Evolutionary conservation across 2,888 invertebrate genomes (phyloP).

Genomic region (Philhelius pedissequus): DNA sequence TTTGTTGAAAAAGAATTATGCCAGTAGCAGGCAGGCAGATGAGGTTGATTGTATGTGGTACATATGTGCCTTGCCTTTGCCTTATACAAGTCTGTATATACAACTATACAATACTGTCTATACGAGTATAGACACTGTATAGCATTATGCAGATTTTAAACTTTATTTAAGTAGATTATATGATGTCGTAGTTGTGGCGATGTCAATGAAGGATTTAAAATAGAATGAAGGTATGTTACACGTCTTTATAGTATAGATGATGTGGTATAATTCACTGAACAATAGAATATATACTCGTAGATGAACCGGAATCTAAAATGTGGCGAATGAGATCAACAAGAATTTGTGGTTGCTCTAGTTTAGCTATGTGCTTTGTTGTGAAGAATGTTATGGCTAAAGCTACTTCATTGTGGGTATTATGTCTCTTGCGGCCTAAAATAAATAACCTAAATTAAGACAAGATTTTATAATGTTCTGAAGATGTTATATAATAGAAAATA

Average conservation of each 20-base stretch:
- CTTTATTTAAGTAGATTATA: conserved; percentile 61
- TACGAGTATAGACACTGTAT: too few species aligned
- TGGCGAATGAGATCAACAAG: not conserved
- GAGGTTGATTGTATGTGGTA: conserved; percentile 5
- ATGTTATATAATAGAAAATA: too few species aligned
- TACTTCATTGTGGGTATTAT: not conserved
- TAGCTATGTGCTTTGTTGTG: not conserved
- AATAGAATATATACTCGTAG: not conserved
- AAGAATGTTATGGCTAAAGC: not conserved
- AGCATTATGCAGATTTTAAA: conserved; percentile 56
- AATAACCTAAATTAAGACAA: not conserved
- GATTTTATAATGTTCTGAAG: not conserved
- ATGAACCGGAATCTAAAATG: conserved; percentile 28
- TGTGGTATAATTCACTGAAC: conserved; percentile 19
- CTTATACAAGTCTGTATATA: not conserved
- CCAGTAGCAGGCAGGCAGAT: conserved; percentile 17
- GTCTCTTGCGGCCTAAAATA: not conserved
- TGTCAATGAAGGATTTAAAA: conserved; percentile 62
- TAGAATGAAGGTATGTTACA: conserved; percentile 54
- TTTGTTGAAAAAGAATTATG: conserved; percentile 4
- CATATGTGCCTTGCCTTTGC: not conserved
- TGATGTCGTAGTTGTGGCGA: conserved; percentile 54
- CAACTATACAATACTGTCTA: not conserved
- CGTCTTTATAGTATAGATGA: conserved; percentile 40
- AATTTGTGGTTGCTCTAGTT: not conserved